These are phyloP conservation scores for Valencia hispanica DNA, from an alignment of 2,797 vertebrate species.

Conservation along the genomic window DNA sequence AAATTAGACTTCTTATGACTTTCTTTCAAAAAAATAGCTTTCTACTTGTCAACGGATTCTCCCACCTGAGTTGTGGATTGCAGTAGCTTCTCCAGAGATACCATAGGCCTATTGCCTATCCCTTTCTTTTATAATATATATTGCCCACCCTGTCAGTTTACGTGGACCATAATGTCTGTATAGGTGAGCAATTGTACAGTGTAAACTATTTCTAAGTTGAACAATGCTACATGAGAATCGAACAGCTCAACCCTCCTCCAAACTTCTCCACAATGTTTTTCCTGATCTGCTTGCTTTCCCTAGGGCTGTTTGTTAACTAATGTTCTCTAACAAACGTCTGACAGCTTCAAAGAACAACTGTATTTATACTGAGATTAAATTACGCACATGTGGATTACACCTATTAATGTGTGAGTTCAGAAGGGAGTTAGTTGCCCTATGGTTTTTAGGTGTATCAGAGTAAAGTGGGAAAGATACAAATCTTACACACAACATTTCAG, in stretches of 20 bases:
- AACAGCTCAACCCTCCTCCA: not conserved
- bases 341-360: not conserved
- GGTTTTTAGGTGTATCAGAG: not conserved
- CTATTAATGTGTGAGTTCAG: not conserved
- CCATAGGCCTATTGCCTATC: not conserved
- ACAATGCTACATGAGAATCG: not conserved
- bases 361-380: not conserved
- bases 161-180: not conserved
- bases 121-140: not conserved
- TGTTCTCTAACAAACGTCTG: not conserved
- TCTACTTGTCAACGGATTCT: not conserved
- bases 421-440: not conserved
- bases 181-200: not conserved
- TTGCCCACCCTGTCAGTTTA: not conserved
- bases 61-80: not conserved
- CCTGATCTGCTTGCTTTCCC: not conserved
- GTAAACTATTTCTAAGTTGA: not conserved
- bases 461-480: not conserved
- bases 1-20: not conserved
- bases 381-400: not conserved
- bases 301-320: not conserved
- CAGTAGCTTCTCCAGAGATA: not conserved
- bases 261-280: not conserved
- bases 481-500: not conserved
- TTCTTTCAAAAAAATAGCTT: not conserved